Percentiles rank a stretch among this genome's conserved stretches.
These are phyloP conservation scores for Himalopsyche tibetana DNA, from an alignment of 2,888 invertebrate species.

Conservation along the genomic window DNA sequence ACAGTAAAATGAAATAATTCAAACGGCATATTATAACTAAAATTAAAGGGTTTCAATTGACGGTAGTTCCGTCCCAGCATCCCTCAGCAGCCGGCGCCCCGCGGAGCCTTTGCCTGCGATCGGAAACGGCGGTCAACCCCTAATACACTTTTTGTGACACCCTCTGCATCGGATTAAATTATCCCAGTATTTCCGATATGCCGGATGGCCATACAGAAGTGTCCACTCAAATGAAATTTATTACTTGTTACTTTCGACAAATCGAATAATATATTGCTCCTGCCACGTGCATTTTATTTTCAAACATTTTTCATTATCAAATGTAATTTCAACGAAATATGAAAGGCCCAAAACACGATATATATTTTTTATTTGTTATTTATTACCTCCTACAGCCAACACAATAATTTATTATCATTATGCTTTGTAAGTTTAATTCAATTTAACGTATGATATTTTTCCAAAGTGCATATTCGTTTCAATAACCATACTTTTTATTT, in stretches of 20 bases:
- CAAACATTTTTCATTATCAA: background rate
- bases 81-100: conserved; percentile 43
- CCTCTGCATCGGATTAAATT: conserved; percentile 52
- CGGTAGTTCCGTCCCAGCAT: background rate
- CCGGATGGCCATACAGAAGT: conserved; percentile 24
- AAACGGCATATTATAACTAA: background rate
- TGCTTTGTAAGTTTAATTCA: too few species aligned
- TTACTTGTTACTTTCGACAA: conserved; percentile 30
- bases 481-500: too few species aligned
- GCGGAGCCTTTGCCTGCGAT: conserved; percentile 49
- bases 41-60: background rate
- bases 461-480: too few species aligned
- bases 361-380: background rate
- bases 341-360: background rate
- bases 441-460: too few species aligned
- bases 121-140: conserved; percentile 52
- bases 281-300: conserved; percentile 12
- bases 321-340: background rate
- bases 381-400: background rate
- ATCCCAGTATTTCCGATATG: conserved; percentile 48
- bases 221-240: conserved; percentile 26
- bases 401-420: too few species aligned
- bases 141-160: conserved; percentile 56
- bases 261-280: conserved; percentile 4
- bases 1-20: too few species aligned